Evolutionary conservation across 2,888 invertebrate species (phyloP).

Genomic region (Caenorhabditis doughertyi): DNA sequence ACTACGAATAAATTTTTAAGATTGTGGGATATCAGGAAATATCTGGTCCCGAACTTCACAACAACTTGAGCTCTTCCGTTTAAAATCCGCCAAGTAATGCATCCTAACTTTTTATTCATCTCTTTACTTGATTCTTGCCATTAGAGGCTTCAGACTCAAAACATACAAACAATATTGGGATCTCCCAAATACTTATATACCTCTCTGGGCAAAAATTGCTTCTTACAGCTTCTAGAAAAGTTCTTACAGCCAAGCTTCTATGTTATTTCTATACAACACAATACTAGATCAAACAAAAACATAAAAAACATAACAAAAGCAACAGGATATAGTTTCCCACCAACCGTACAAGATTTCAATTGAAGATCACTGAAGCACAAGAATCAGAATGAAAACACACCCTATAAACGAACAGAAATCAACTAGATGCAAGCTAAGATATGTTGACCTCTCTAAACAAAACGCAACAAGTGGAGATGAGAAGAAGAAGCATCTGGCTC

Average conservation of each 20-base stretch:
- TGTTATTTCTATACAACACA: background rate
- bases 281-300: background rate
- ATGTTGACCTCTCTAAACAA: slow-evolving; percentile 38
- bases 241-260: background rate
- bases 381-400: background rate
- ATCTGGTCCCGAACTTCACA: too few relatives aligned
- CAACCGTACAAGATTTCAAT: background rate
- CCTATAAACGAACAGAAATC: background rate
- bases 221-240: too few relatives aligned
- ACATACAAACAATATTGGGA: too few relatives aligned
- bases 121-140: too few relatives aligned
- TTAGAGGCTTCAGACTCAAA: too few relatives aligned
- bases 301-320: background rate
- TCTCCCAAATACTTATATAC: too few relatives aligned
- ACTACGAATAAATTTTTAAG: too few relatives aligned
- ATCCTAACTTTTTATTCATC: too few relatives aligned
- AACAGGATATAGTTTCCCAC: background rate
- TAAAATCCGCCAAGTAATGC: too few relatives aligned
- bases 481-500: slow-evolving; percentile 57
- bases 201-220: too few relatives aligned
- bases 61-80: too few relatives aligned
- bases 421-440: background rate
- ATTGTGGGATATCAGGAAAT: too few relatives aligned
- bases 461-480: slow-evolving; percentile 45
- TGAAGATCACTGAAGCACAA: slow-evolving; percentile 3